These are phyloP conservation scores for Colistium nudipinnis DNA, from an alignment of 2,113 vertebrate genomes.

Conservation along the genomic window DNA sequence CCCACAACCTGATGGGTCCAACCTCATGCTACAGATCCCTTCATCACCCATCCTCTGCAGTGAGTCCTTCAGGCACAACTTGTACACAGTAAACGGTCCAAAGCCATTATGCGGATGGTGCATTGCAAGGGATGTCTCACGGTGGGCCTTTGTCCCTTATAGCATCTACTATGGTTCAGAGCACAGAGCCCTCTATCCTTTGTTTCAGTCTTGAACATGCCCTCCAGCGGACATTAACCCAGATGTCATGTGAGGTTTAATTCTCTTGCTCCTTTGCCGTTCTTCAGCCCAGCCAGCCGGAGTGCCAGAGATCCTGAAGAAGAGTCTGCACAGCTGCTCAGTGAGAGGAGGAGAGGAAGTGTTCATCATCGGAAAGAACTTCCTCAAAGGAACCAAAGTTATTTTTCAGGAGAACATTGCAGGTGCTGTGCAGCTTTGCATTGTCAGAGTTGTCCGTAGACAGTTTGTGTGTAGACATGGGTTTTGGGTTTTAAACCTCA, in stretches of 20 bases:
- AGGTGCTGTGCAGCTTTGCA: conserved; percentile 50
- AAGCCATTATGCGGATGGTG: neutral
- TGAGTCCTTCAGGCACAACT: conserved; percentile 80
- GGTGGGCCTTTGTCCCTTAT: neutral
- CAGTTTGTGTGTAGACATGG: neutral
- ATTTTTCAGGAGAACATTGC: conserved; percentile 95
- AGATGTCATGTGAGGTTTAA: conserved; percentile 25
- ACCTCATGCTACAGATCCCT: conserved; percentile 90
- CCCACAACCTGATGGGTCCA: conserved; percentile 91
- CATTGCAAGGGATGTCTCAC: neutral
- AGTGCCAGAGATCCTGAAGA: conserved; percentile 98
- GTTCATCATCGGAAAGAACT: conserved; percentile 99
- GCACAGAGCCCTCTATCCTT: neutral
- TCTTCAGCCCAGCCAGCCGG: conserved; percentile 94
- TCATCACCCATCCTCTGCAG: conserved; percentile 98
- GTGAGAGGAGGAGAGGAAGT: conserved; percentile 97
- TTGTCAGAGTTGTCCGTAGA: conserved; percentile 5
- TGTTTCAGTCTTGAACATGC: neutral
- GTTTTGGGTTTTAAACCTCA: conserved; percentile 5
- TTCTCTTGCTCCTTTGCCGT: conserved; percentile 13
- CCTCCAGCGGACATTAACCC: neutral
- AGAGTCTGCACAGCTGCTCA: conserved; percentile 94
- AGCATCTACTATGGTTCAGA: neutral
- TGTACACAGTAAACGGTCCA: neutral
- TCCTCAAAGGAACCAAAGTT: conserved; percentile 99